These are phyloP conservation scores for Catharus minimus DNA, from an alignment of 2,113 vertebrate genomes.

Conservation along the genomic window DNA sequence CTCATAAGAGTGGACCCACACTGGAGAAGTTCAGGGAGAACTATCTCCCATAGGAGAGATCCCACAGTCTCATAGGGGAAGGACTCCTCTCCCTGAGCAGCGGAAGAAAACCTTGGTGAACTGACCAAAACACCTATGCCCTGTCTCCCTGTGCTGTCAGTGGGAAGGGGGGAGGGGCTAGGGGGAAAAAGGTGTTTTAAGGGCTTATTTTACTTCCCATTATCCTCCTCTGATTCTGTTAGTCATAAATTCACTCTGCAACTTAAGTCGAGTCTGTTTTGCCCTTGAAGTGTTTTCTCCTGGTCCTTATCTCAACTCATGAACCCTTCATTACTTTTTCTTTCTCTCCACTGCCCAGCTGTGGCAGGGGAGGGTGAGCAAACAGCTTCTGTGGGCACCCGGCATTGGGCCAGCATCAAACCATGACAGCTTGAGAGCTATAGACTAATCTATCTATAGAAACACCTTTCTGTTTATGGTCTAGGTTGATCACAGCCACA, in stretches of 20 bases:
- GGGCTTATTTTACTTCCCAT: too few relatives aligned
- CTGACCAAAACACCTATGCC: too few relatives aligned
- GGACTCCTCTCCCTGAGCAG: background rate
- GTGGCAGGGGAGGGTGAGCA: background rate
- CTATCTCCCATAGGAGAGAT: background rate
- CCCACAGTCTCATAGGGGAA: accelerated
- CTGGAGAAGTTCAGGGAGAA: background rate
- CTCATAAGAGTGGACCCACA: accelerated
- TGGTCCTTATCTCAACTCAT: background rate
- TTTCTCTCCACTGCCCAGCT: background rate
- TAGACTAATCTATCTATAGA: background rate
- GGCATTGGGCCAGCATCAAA: background rate
- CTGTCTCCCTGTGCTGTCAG: too few relatives aligned
- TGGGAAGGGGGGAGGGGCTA: too few relatives aligned
- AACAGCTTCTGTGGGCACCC: background rate
- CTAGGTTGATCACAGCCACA: background rate
- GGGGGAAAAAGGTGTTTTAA: too few relatives aligned
- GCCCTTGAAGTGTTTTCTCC: background rate
- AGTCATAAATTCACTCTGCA: background rate
- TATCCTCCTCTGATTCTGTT: background rate
- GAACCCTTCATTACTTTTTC: background rate
- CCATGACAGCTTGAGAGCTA: background rate
- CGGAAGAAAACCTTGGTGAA: too few relatives aligned
- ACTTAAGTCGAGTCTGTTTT: background rate
- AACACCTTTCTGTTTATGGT: background rate